phyloP scores from a whole-genome alignment of 1,140 invertebrate genomes.

The Helicoverpa zea region DNA sequence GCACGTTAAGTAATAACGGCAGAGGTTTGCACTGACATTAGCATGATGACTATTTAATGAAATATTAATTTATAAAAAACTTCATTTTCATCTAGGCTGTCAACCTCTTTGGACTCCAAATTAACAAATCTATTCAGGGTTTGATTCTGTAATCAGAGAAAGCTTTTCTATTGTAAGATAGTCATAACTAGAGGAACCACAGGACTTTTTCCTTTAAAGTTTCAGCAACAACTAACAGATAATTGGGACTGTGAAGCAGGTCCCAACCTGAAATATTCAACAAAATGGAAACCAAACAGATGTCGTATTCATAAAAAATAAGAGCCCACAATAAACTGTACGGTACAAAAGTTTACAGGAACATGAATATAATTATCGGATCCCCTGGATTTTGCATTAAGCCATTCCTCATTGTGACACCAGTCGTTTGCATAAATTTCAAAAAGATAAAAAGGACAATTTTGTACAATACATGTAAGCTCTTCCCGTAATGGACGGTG shows the following conservation, averaged over 20 bases:
- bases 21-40: not conserved
- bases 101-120: too few species aligned
- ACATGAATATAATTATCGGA: constrained; percentile 48
- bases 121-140: too few species aligned
- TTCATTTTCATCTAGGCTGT: too few species aligned
- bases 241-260: too few species aligned
- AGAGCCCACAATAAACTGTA: constrained; percentile 16
- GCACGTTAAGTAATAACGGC: constrained; percentile 24
- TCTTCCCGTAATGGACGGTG: not conserved
- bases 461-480: constrained; percentile 19
- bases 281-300: not conserved
- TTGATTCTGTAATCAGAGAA: too few species aligned
- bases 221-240: too few species aligned
- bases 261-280: not conserved
- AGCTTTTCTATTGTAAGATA: too few species aligned
- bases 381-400: constrained; percentile 47
- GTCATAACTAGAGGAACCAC: too few species aligned
- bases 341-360: constrained; percentile 27
- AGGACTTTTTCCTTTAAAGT: too few species aligned
- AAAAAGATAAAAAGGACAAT: constrained; percentile 43
- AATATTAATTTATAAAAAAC: not conserved
- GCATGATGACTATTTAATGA: constrained; percentile 7
- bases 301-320: not conserved
- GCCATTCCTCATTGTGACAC: constrained; percentile 44
- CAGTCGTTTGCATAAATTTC: constrained; percentile 48